phyloP scores from a whole-genome alignment of 1,140 invertebrate species.

The Drosophila nannoptera region DNA sequence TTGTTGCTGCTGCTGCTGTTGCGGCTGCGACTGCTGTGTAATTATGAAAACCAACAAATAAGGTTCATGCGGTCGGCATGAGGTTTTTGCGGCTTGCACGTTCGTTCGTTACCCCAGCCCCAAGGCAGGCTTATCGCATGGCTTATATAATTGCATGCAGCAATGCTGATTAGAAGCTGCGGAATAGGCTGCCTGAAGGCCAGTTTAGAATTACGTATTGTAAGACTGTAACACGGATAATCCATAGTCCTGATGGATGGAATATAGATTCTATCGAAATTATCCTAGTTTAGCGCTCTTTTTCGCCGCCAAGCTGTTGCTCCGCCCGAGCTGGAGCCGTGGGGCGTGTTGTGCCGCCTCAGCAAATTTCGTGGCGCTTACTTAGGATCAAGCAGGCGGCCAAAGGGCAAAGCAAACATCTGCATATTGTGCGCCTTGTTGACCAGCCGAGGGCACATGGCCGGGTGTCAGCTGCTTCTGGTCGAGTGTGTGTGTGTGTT shows the following conservation, averaged over 20 bases:
- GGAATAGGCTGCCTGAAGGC: too few relatives aligned
- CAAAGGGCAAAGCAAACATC: slow-evolving; percentile 47
- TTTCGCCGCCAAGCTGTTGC: slow-evolving; percentile 2
- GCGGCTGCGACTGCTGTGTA: slow-evolving; percentile 55
- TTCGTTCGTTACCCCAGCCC: neutral
- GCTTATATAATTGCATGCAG: slow-evolving; percentile 12
- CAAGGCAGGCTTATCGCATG: slow-evolving; percentile 7
- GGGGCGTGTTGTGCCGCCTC: slow-evolving; percentile 48
- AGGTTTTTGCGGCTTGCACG: slow-evolving; percentile 27
- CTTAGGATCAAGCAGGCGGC: slow-evolving; percentile 48
- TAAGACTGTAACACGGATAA: too few relatives aligned
- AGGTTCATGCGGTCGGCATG: slow-evolving; percentile 60
- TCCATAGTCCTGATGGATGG: too few relatives aligned
- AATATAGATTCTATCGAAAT: too few relatives aligned
- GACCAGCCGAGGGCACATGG: neutral
- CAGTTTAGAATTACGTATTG: too few relatives aligned
- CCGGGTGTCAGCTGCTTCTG: slow-evolving; percentile 23
- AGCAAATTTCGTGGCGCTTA: slow-evolving; percentile 55
- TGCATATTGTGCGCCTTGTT: slow-evolving; percentile 50
- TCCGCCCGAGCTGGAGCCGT: slow-evolving; percentile 29
- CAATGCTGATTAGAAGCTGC: too few relatives aligned
- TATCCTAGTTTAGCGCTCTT: neutral
- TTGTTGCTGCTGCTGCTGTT: slow-evolving; percentile 9
- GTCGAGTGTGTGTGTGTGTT: slow-evolving; percentile 9
- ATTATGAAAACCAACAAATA: slow-evolving; percentile 79